Base-by-base conservation (phyloP, 2,113 vertebrate genomes). In the Pardalotus punctatus region DNA sequence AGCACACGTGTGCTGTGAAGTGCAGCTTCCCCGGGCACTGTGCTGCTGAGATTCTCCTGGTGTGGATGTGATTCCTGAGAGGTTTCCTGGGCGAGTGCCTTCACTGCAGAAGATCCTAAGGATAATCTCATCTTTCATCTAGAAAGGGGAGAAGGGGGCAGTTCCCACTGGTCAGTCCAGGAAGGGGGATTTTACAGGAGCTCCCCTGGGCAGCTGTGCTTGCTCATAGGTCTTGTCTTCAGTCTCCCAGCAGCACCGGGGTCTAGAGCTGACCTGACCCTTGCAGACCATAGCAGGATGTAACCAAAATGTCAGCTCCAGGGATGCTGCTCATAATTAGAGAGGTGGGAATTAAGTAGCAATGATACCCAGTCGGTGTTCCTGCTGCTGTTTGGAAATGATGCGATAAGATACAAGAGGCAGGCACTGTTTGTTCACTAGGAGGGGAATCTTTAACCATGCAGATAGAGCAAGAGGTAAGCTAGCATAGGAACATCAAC, bases 391-490 rank as follows among this genome's bases (percentile, higher is more conserved):
- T 69, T 42, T 85, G 84, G 66, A 58, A 94, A 57, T 19, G 13
- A 36, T 54, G 60, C 23, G 86, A 29, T 88, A 24, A 82, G 58
- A 38, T 50, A 65, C 12, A 43, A 88, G 81, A 72, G 77, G 7
- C 48, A 76, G 77, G 31, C 62, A 11, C 48, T 95, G 60, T 78
- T 95, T 91, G 31, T 94, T 80, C 85, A 35, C 24, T 57, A 56
- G 79, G 50, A 90, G 71, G n/a, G 45, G 21, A n/a, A n/a, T n/a
- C n/a, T n/a, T n/a, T n/a, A 91, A 25, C 66, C 21, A 5, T 65
- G 50, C 74, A 93, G 84, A 23, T 11, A n/a, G 33, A 82, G n/a
- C 77, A 71, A 60, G 70, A 69, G 74, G 66, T 82, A 81, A 89
- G 14, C 38, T 45, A 16, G 69, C 13, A 15, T 54, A 43, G 76